phyloP scores from a whole-genome alignment of 1,140 invertebrate genomes.

The Papilio glaucus region DNA sequence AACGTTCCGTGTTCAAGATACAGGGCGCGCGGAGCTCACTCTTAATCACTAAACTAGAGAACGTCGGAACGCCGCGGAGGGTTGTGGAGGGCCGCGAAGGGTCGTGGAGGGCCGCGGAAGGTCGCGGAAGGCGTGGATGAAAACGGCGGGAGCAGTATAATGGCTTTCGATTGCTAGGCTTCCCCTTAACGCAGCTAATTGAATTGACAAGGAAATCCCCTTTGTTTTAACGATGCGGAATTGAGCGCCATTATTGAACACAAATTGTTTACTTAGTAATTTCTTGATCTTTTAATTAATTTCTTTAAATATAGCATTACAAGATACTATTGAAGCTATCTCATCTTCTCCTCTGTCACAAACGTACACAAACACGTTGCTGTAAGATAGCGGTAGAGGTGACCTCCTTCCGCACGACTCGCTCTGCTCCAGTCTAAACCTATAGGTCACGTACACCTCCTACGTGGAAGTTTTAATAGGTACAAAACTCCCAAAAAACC shows the following conservation, averaged over 20 bases:
- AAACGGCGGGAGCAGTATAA: background rate
- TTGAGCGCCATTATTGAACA: background rate
- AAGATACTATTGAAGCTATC: no score
- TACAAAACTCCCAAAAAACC: no score
- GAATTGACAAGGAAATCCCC: background rate
- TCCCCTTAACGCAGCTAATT: background rate
- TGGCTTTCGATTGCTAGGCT: background rate
- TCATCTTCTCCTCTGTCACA: no score
- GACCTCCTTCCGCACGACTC: no score
- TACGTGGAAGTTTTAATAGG: no score
- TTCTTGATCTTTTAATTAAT: background rate
- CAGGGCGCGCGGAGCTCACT: background rate
- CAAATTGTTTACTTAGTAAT: background rate
- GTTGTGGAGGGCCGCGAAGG: background rate
- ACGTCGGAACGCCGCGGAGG: background rate
- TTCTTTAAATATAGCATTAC: no score
- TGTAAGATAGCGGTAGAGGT: no score
- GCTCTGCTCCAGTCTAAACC: no score
- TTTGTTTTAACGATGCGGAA: background rate
- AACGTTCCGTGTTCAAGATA: conserved; percentile 4
- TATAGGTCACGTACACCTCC: no score
- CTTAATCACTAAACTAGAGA: background rate
- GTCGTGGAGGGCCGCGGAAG: background rate
- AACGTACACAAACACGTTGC: no score
- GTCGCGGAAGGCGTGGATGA: no score